These are phyloP conservation scores for Bimastos eiseni DNA, from an alignment of 2,888 invertebrate species.

Conservation along the genomic window DNA sequence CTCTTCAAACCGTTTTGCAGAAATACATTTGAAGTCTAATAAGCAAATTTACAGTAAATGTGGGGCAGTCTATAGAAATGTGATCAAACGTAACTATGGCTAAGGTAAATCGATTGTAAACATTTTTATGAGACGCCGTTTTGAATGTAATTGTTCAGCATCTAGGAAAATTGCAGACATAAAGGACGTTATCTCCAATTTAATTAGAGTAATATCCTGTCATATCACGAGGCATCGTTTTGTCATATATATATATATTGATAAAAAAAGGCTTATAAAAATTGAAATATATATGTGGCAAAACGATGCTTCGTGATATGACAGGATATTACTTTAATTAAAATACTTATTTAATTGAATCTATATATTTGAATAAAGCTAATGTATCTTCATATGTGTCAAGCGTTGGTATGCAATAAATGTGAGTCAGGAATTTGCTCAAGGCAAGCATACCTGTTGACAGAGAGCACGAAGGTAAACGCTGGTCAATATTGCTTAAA, in stretches of 20 bases:
- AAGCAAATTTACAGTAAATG: background rate
- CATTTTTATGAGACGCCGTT: background rate
- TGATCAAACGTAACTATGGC: background rate
- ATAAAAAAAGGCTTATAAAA: too few relatives aligned
- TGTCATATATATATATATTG: too few relatives aligned
- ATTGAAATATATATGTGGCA: too few relatives aligned
- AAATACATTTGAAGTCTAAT: background rate
- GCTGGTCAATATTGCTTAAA: background rate
- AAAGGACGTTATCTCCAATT: too few relatives aligned
- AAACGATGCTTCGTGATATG: too few relatives aligned
- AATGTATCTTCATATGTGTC: background rate
- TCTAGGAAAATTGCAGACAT: background rate
- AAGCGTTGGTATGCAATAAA: background rate
- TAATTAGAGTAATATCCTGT: too few relatives aligned
- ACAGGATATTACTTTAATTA: background rate
- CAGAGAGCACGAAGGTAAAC: background rate
- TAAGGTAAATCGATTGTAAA: background rate
- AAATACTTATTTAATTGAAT: background rate
- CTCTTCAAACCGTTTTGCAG: too few relatives aligned
- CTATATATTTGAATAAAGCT: background rate
- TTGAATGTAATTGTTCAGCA: background rate
- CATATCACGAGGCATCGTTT: too few relatives aligned
- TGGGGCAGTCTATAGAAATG: background rate
- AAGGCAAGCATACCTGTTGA: too few relatives aligned
- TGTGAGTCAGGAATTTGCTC: too few relatives aligned